Base-by-base conservation (phyloP, 1,140 invertebrate species). In the Bombus impatiens region DNA sequence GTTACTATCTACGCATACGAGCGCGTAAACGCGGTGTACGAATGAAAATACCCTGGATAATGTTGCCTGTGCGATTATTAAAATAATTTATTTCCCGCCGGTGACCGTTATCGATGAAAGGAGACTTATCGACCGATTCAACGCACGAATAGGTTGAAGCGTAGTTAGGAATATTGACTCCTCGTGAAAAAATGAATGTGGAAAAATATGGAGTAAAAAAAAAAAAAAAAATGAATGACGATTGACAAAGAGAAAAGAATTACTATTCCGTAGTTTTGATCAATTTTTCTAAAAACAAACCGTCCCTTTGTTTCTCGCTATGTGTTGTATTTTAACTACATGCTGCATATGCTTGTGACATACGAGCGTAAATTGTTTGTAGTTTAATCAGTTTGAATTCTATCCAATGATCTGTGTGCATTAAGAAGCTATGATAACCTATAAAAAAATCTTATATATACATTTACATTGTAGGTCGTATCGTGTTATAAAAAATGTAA, bases 1-100 rank as follows among this genome's bases (percentile, higher is more conserved):
- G 87, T 81, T 84, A 87, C 80, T 88, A 90, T 71, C 76, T 87
- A 86, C 88, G 42, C 72, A 77, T 57, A 59, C 62, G 78, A 32
- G 40, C 35, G 28, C 62, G 72, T 62, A 74, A 85, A 62, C 57
- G 62, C 67, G 44, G 44, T 37, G 57, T 68, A 57, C 47, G 59
- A 82, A 82, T 75, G 82, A 82, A 70, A 82, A 86, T 86, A 67
- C 25, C 79, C 44, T 13, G 10, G 5, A 68, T 57, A 65, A 80
- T 81, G 78, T 37, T 59, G 37, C 57, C 22, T 37, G 15, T 35
- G 71, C 57, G 83, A 71, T 80, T 85, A 85, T 85, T 85, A 85
- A 80, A 80, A 85, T 80, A 80, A 85, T 85, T 80, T 85, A 72
- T 85, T 53, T 80, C 35, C 53, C 32, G 37, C 68, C 57, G 67